Evolutionary conservation across 2,113 vertebrate genomes (phyloP).

Genomic region (Zeus faber): DNA sequence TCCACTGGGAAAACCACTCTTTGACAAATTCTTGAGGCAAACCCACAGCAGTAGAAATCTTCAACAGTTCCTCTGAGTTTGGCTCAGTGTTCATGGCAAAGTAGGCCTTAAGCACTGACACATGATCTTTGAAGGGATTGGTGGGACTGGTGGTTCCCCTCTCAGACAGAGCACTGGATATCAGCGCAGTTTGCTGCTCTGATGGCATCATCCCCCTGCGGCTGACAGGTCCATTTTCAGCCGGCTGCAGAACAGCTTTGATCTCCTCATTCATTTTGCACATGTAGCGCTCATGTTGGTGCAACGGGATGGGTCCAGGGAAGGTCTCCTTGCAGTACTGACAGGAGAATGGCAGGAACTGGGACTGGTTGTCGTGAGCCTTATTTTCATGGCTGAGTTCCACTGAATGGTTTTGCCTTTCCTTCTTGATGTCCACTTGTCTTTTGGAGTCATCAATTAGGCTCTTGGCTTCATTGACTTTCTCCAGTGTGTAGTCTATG

Average conservation of each 20-base stretch:
- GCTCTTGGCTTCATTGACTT: constrained; percentile 94
- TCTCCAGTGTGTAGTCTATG: constrained; percentile 94
- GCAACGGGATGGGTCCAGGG: constrained; percentile 91
- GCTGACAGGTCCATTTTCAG: constrained; percentile 78
- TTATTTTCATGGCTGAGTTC: constrained; percentile 84
- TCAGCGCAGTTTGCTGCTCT: constrained; percentile 84
- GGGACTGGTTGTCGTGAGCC: constrained; percentile 82
- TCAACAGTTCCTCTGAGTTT: constrained; percentile 94
- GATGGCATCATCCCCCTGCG: constrained; percentile 73
- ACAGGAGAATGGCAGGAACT: constrained; percentile 87
- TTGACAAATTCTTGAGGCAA: constrained; percentile 96
- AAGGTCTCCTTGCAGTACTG: constrained; percentile 96
- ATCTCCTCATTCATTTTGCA: constrained; percentile 98
- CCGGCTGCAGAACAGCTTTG: constrained; percentile 91
- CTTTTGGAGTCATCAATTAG: constrained; percentile 89
- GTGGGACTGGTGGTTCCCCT: constrained; percentile 85
- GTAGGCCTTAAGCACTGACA: constrained; percentile 95
- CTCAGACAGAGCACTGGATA: constrained; percentile 84
- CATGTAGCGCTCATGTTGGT: constrained; percentile 96
- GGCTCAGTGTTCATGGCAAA: constrained; percentile 96
- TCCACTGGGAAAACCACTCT: constrained; percentile 93
- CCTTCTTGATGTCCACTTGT: constrained; percentile 86
- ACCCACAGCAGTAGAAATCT: constrained; percentile 93
- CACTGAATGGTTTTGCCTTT: constrained; percentile 83
- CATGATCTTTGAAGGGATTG: constrained; percentile 90